Evolutionary conservation across 2,888 invertebrate genomes (phyloP).

Genomic region (Hartigia nigra): DNA sequence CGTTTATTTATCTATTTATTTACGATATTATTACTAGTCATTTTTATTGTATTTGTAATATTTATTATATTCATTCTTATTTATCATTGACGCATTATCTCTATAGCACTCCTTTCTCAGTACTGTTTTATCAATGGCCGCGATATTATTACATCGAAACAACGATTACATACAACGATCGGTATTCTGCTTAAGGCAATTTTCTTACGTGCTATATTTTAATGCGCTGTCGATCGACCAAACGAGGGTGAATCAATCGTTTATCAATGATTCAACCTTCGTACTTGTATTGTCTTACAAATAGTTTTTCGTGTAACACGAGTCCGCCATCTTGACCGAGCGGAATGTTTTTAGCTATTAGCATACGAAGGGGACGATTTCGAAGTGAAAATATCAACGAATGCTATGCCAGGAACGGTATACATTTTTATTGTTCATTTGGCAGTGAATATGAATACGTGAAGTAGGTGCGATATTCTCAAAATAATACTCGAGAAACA

Average conservation of each 20-base stretch:
- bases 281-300: neutral
- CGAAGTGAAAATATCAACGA: neutral
- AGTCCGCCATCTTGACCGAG: neutral
- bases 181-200: conserved; percentile 13
- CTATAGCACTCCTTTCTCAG: conserved; percentile 1
- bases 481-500: neutral
- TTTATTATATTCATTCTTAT: conserved; percentile 25
- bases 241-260: neutral
- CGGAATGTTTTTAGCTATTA: neutral
- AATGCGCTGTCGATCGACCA: neutral
- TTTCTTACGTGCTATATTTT: neutral
- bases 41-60: conserved; percentile 25
- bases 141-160: conserved; percentile 29
- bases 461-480: neutral
- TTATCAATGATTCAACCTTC: too few relatives aligned
- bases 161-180: conserved; percentile 59
- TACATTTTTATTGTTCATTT: neutral
- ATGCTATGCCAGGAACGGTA: neutral
- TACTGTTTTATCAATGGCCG: neutral
- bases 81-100: conserved; percentile 15
- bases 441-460: neutral
- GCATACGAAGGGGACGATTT: neutral
- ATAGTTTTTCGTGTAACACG: neutral
- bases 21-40: conserved; percentile 18
- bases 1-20: conserved; percentile 30